Percentiles rank a stretch among this genome's conserved stretches.
Evolutionary conservation across 23 tunicate species (phyloP).

Genomic region (Diplosoma virens): DNA sequence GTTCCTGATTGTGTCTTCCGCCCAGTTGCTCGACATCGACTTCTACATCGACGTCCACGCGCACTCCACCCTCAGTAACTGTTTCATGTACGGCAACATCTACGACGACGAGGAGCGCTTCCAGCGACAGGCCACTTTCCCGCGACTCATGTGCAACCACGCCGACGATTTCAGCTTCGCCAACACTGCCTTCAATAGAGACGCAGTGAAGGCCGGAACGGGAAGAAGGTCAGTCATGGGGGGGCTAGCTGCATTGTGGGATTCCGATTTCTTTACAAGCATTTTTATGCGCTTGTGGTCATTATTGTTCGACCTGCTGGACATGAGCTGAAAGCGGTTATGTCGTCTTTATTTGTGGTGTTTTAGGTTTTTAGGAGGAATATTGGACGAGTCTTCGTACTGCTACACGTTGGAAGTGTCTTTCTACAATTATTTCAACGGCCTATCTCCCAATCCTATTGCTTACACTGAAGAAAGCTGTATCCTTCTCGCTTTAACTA

Average conservation of each 20-base stretch:
- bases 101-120: conserved; percentile 88
- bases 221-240: conserved; percentile 73
- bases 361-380: conserved; percentile 85
- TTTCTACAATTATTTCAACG: conserved; percentile 88
- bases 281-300: background rate
- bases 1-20: too few relatives aligned
- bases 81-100: conserved; percentile 99
- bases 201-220: conserved; percentile 95
- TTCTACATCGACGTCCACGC: conserved; percentile 98
- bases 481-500: conserved; percentile 22
- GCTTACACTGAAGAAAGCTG: conserved; percentile 90
- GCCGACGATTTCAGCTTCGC: conserved; percentile 96
- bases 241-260: background rate
- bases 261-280: too few relatives aligned
- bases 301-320: background rate
- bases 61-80: conserved; percentile 87
- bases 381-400: conserved; percentile 85
- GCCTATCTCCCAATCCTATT: conserved; percentile 57
- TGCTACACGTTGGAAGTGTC: conserved; percentile 98
- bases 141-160: conserved; percentile 79
- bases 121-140: conserved; percentile 91
- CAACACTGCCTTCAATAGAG: conserved; percentile 94
- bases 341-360: too few relatives aligned
- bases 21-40: conserved; percentile 58
- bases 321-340: background rate